Percentiles rank a stretch among this genome's conserved stretches.
These are phyloP conservation scores for Stegodyphus mimosarum DNA, from an alignment of 1,140 invertebrate genomes.

Conservation along the genomic window DNA sequence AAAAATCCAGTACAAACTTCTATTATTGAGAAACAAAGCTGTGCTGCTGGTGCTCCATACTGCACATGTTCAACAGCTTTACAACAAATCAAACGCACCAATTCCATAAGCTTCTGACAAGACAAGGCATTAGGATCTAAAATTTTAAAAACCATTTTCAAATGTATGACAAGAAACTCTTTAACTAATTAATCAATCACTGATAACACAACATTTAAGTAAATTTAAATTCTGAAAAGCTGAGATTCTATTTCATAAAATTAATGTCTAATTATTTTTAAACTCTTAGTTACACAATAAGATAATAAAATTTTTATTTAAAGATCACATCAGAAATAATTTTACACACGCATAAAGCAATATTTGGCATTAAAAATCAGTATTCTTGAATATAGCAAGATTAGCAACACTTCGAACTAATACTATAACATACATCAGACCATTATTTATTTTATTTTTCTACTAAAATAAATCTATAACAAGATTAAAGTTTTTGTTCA, in stretches of 20 bases:
- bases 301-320: not conserved
- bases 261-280: not conserved
- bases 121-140: conserved; percentile 79
- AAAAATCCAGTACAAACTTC: conserved; percentile 70
- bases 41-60: conserved; percentile 82
- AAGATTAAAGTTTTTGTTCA: no score
- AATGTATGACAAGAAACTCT: not conserved
- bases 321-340: not conserved
- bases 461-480: no score
- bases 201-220: not conserved
- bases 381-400: no score
- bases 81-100: conserved; percentile 82
- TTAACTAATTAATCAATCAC: not conserved
- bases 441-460: no score
- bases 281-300: not conserved
- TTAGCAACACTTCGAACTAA: no score
- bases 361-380: no score
- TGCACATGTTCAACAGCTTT: conserved; percentile 81
- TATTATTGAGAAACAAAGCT: conserved; percentile 84
- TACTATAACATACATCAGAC: no score
- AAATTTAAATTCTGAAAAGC: not conserved
- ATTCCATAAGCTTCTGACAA: conserved; percentile 83
- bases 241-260: not conserved
- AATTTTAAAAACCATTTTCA: not conserved
- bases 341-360: conserved; percentile 61